Evolutionary conservation across 2,113 vertebrate genomes (phyloP), one percentile per base, ranked within the genome.

Genomic region (Sander lucioperca): DNA sequence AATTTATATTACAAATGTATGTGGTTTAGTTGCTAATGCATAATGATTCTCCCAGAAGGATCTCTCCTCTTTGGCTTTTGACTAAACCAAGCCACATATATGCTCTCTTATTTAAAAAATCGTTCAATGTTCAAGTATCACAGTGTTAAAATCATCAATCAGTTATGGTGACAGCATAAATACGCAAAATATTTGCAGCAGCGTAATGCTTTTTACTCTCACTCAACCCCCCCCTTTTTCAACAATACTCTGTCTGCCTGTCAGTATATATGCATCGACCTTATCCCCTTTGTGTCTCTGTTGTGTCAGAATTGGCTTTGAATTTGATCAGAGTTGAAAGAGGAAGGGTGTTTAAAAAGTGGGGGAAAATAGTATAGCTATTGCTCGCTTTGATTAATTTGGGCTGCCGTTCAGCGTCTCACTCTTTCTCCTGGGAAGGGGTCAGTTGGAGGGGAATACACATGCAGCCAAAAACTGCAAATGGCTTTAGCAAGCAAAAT

Each of bases 381-480:
- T 80, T 57, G 30, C 58, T 88, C 61, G 64, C 74, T 82, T 74
- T 83, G 72, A 90, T 82, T 88, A 1, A 77, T 79, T 83, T 63
- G 5, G 16, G 48, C 70, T 63, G 62, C 47, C 2, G 5, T 79
- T 80, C 45, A 65, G 19, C 3, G 0, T 68, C 70, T 56, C 48
- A 19, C 30, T 2, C 50, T 70, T 67, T 66, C 67, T 83, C 76
- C 51, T n/a, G 25, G 62, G 65, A 30, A 47, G 63, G 66, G 76
- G 80, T 87, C 80, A 72, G 51, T 80, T 19, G 25, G 51, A 82
- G 84, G 79, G 66, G 76, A 82, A 79, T 11, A 43, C 61, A 51
- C 39, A n/a, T 64, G 50, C 66, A 62, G 63, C 54, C 43, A 84
- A 74, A 43, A 72, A 43, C 45, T 27, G 30, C 53, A 79, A 57